Percentiles rank a stretch among this genome's conserved stretches.
These are phyloP conservation scores for Labeo rohita DNA, from an alignment of 2,113 vertebrate species.

Conservation along the genomic window DNA sequence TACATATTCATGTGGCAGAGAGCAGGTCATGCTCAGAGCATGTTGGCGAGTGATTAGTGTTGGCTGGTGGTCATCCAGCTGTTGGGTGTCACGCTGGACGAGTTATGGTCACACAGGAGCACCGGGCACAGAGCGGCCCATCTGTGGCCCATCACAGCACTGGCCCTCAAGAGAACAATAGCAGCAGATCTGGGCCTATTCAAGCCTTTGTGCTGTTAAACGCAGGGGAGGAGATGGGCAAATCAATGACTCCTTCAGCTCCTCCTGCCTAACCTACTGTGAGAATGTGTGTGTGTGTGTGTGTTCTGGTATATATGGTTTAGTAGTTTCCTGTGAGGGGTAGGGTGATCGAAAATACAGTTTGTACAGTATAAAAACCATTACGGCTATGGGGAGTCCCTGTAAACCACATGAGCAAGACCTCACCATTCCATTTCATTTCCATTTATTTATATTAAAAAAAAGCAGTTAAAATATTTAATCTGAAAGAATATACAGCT, in stretches of 20 bases:
- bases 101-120: conserved; percentile 31
- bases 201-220: conserved; percentile 59
- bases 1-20: not conserved
- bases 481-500: too few relatives aligned
- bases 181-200: conserved; percentile 46
- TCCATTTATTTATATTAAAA: too few relatives aligned
- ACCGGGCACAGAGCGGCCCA: conserved; percentile 43
- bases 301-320: not conserved
- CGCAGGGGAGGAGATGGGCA: conserved; percentile 49
- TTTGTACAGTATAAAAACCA: too few relatives aligned
- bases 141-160: conserved; percentile 48
- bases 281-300: conserved; percentile 34
- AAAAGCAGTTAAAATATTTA: too few relatives aligned
- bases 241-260: conserved; percentile 54
- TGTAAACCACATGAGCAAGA: too few relatives aligned
- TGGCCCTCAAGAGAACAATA: conserved; percentile 49
- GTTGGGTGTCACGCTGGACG: conserved; percentile 45
- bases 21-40: conserved; percentile 11
- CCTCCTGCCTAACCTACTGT: conserved; percentile 30
- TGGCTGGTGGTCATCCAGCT: conserved; percentile 41
- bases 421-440: too few relatives aligned
- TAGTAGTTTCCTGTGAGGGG: too few relatives aligned
- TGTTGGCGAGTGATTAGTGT: not conserved
- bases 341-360: too few relatives aligned
- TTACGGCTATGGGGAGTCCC: too few relatives aligned